Conservation (phyloP, 2,113 vertebrate species). For the Cyphomyrus plagiostoma region DNA sequence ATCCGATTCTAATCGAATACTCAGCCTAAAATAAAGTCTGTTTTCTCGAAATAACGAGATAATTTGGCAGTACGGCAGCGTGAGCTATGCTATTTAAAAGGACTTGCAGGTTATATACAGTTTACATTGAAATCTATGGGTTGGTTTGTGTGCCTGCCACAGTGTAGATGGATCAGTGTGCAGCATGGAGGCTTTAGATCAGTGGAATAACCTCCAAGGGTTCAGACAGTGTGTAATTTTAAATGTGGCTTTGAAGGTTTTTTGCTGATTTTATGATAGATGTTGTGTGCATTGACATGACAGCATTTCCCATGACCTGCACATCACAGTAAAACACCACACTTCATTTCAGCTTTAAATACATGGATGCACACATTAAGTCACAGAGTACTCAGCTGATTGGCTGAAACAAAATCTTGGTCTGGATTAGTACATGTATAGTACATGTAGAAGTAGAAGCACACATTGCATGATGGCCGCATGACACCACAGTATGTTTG, state of each 20-base stretch:
- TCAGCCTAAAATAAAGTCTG: neutral
- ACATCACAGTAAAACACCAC: neutral
- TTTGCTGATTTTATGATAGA: neutral
- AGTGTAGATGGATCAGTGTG: neutral
- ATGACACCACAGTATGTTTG: neutral
- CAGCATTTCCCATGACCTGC: neutral
- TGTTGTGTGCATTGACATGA: neutral
- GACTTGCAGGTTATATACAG: neutral
- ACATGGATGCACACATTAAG: neutral
- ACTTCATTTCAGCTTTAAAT: neutral
- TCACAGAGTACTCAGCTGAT: neutral
- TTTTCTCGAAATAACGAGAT: neutral
- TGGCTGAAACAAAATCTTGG: too few species aligned
- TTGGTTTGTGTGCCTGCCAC: neutral
- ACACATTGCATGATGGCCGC: neutral
- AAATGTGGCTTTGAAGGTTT: neutral
- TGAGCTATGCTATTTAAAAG: neutral
- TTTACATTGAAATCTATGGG: neutral
- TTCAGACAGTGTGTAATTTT: neutral
- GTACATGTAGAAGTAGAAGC: neutral
- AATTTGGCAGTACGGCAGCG: neutral
- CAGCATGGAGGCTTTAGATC: neutral
- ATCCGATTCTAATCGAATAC: neutral
- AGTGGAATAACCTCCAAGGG: neutral
- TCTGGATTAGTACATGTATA: neutral